phyloP scores from a whole-genome alignment of 2,888 invertebrate species.

The Parnassius mnemosyne region DNA sequence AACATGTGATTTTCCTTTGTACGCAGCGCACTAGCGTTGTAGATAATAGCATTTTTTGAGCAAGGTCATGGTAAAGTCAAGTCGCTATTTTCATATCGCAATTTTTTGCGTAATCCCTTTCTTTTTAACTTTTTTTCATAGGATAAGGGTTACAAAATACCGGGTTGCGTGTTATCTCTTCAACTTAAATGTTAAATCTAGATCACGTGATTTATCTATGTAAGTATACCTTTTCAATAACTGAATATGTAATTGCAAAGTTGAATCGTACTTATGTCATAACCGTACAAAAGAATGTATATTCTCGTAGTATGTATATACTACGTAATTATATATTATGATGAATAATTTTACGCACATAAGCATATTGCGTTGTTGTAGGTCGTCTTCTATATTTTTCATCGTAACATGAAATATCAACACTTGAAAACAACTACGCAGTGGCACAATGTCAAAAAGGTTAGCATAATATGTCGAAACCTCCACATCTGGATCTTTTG shows the following conservation, averaged over 20 bases:
- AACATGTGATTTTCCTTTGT: constrained; percentile 59
- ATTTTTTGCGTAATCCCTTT: constrained; percentile 18
- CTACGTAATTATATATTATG: neutral
- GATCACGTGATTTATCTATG: too few species aligned
- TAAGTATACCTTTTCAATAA: too few species aligned
- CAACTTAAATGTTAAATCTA: too few species aligned
- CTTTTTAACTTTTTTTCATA: neutral
- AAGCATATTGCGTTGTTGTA: constrained; percentile 4
- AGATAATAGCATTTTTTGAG: constrained; percentile 55
- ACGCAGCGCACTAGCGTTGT: constrained; percentile 43
- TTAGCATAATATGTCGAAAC: constrained; percentile 4
- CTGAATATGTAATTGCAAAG: too few species aligned
- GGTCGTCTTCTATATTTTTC: neutral
- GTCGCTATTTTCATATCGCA: constrained; percentile 46
- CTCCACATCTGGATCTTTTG: neutral
- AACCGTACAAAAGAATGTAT: neutral
- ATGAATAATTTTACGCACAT: constrained; percentile 15
- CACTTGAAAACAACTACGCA: constrained; percentile 2
- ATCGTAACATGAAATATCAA: neutral
- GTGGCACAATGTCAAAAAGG: constrained; percentile 16
- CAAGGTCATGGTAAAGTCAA: constrained; percentile 71
- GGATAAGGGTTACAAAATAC: too few species aligned
- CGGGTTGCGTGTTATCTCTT: too few species aligned
- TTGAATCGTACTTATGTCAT: constrained; percentile 2
- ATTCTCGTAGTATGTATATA: neutral